Evolutionary conservation across 2,113 vertebrate genomes (phyloP).

Genomic region (Gadus macrocephalus): DNA sequence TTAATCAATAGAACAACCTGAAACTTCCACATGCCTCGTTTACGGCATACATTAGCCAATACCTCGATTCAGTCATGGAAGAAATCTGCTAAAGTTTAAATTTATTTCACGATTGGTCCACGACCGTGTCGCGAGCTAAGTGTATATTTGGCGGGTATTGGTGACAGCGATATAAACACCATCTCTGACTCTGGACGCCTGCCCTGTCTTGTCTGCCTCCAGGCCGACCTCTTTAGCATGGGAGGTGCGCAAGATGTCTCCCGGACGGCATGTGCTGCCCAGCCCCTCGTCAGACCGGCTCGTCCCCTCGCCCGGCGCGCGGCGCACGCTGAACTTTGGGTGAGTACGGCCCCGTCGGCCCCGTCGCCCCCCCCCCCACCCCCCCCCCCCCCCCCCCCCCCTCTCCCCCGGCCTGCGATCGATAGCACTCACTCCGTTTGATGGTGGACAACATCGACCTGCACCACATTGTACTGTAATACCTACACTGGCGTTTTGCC

Average conservation of each 20-base stretch:
- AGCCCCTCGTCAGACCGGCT: conserved; percentile 90
- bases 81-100: no score
- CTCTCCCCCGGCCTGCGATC: no score
- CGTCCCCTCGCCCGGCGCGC: conserved; percentile 81
- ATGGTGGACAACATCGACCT: neutral
- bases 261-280: conserved; percentile 92
- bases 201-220: conserved; percentile 24
- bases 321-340: conserved; percentile 90
- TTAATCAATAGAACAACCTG: conserved; percentile 50
- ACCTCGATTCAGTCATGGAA: no score
- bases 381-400: no score
- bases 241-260: conserved; percentile 99
- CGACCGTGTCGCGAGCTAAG: no score
- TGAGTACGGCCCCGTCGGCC: conserved; percentile 48
- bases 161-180: no score
- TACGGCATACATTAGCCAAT: conserved; percentile 20
- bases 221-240: conserved; percentile 96
- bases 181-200: neutral
- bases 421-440: no score
- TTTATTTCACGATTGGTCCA: no score
- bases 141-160: no score
- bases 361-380: no score
- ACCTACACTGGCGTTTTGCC: no score
- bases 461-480: no score
- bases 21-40: conserved; percentile 38